A percentile compares a stretch with the other conserved stretches of the same genome.
Conservation (phyloP, 2,888 invertebrate genomes). For the Melanargia galathea region DNA sequence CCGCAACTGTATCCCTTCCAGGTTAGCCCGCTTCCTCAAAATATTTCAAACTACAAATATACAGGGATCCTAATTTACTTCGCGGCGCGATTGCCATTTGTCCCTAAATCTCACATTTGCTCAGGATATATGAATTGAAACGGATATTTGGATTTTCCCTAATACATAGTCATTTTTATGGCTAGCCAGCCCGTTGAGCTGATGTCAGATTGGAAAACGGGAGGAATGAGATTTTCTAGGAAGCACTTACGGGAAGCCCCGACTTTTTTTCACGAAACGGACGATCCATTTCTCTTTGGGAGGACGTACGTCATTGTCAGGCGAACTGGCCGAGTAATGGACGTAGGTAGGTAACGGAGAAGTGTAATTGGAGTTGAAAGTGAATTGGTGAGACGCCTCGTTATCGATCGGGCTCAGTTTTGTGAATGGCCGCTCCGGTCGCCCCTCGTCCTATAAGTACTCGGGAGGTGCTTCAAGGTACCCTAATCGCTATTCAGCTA, state of each 20-base stretch:
- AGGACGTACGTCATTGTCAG: not conserved
- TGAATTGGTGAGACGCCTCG: slow-evolving; percentile 44
- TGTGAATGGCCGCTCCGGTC: slow-evolving; percentile 69
- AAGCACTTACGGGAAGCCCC: slow-evolving; percentile 1
- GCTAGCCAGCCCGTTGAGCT: slow-evolving; percentile 17
- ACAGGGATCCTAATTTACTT: not conserved
- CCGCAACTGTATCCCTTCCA: too few relatives aligned
- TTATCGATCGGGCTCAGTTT: slow-evolving; percentile 76
- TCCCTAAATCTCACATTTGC: slow-evolving; percentile 2
- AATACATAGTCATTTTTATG: slow-evolving; percentile 25
- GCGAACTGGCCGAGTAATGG: slow-evolving; percentile 22
- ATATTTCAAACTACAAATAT: not conserved
- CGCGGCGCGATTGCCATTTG: not conserved
- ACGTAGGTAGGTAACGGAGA: slow-evolving; percentile 26
- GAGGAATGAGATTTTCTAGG: slow-evolving; percentile 7
- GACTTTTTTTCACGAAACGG: not conserved
- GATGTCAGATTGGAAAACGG: slow-evolving; percentile 22
- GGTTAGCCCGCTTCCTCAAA: not conserved
- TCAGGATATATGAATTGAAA: slow-evolving; percentile 6
- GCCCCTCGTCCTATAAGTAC: slow-evolving; percentile 39
- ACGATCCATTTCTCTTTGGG: slow-evolving; percentile 11
- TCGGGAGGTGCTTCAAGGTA: slow-evolving; percentile 32
- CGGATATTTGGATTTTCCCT: slow-evolving; percentile 30
- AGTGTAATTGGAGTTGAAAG: slow-evolving; percentile 43
- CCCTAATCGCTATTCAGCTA: slow-evolving; percentile 41